Conservation (phyloP, 2,113 vertebrate genomes). For the Hippocampus comes region DNA sequence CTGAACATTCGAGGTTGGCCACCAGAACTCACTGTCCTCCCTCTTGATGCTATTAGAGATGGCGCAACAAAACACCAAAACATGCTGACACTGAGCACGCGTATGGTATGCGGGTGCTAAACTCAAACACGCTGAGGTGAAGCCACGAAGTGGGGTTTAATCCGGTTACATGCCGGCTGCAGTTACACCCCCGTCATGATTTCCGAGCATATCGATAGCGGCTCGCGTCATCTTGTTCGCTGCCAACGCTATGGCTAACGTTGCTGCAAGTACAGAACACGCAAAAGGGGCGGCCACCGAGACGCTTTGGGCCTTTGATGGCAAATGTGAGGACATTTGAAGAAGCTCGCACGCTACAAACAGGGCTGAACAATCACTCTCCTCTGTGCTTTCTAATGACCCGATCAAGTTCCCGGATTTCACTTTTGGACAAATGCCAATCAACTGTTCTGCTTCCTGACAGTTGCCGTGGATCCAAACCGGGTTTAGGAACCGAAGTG, state of each 20-base stretch:
- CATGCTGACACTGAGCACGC: background rate
- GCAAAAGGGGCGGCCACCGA: too few species aligned
- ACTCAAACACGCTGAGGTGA: background rate
- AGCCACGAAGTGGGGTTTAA: background rate
- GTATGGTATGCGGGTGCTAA: background rate
- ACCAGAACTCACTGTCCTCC: background rate
- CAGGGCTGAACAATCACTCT: too few species aligned
- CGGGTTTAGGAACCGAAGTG: constrained; percentile 41
- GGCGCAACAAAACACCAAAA: background rate
- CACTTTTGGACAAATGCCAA: background rate
- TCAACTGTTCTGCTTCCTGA: constrained; percentile 23
- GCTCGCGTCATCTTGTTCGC: background rate
- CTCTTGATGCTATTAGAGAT: too few species aligned
- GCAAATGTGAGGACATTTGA: too few species aligned
- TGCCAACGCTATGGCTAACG: background rate
- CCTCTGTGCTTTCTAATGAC: too few species aligned
- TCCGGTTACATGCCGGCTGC: background rate
- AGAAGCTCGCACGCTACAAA: too few species aligned
- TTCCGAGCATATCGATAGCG: constrained; percentile 2
- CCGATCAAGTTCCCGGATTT: too few species aligned
- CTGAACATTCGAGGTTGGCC: constrained; percentile 74
- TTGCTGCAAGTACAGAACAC: background rate
- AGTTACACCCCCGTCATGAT: background rate
- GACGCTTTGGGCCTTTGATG: too few species aligned
- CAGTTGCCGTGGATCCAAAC: constrained; percentile 31